A percentile compares a stretch with the other conserved stretches of the same genome.
Conservation (phyloP, 2,797 vertebrate species). For the Tenualosa thibaudeaui region DNA sequence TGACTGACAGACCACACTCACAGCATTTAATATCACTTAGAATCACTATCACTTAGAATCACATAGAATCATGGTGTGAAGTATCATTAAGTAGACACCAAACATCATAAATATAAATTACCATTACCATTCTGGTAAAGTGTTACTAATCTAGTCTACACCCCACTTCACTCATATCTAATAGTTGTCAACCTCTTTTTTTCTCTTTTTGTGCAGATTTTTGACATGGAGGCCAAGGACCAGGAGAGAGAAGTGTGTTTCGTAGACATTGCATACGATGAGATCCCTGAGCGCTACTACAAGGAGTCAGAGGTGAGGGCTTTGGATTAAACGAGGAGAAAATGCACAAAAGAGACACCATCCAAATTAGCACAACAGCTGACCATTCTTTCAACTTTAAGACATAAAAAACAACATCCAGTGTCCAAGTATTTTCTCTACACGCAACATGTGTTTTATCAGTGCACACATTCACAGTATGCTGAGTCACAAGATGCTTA, state of each 20-base stretch:
- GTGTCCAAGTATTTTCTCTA: background rate
- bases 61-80: too few species aligned
- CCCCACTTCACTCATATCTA: background rate
- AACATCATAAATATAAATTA: too few species aligned
- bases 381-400: background rate
- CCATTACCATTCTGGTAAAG: too few species aligned
- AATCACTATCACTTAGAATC: too few species aligned
- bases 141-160: background rate
- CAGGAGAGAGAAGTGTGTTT: slow-evolving; percentile 89
- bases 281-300: slow-evolving; percentile 92
- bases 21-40: too few species aligned
- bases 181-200: background rate
- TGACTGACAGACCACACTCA: too few species aligned
- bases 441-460: too few species aligned
- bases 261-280: slow-evolving; percentile 91
- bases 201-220: slow-evolving; percentile 80
- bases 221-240: slow-evolving; percentile 81
- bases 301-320: slow-evolving; percentile 91
- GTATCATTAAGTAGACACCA: too few species aligned
- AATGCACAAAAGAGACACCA: background rate
- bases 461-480: too few species aligned
- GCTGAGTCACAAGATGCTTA: background rate
- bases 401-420: background rate
- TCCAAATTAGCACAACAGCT: background rate
- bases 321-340: background rate